A percentile compares a stretch with the other conserved stretches of the same genome.
Conservation (phyloP, 2,888 invertebrate species). For the Drosophila macrospina region DNA sequence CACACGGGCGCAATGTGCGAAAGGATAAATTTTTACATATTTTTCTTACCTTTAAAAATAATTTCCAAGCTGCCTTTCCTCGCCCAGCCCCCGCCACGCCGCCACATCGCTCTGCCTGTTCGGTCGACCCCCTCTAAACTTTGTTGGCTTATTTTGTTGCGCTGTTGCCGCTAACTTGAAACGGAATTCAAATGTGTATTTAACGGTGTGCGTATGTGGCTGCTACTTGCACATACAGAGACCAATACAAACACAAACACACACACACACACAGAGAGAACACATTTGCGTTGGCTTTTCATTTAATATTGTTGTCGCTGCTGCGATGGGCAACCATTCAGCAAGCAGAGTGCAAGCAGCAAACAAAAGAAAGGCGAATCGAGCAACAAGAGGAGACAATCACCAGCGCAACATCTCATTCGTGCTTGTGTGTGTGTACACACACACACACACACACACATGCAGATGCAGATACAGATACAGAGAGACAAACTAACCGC, state of each 20-base stretch:
- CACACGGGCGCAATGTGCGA: conserved; percentile 41
- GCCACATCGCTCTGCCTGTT: background rate
- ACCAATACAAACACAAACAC: conserved; percentile 1
- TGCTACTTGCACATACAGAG: conserved; percentile 12
- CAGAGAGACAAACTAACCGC: conserved; percentile 43
- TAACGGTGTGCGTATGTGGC: conserved; percentile 46
- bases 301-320: conserved; percentile 39
- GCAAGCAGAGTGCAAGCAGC: conserved; percentile 57
- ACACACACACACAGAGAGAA: conserved; percentile 23
- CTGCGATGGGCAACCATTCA: conserved; percentile 28
- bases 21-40: conserved; percentile 78
- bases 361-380: conserved; percentile 67
- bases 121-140: conserved; percentile 26
- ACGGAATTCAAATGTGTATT: conserved; percentile 79
- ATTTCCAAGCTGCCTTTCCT: conserved; percentile 53
- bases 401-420: conserved; percentile 75
- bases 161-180: conserved; percentile 75
- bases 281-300: conserved; percentile 53
- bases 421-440: conserved; percentile 39
- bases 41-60: conserved; percentile 77
- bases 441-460: conserved; percentile 10
- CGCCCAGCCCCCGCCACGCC: background rate
- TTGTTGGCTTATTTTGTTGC: conserved; percentile 70
- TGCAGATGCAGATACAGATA: conserved; percentile 26
- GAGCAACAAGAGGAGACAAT: conserved; percentile 69